Percentiles rank a stretch among this genome's conserved stretches.
Evolutionary conservation across 2,113 vertebrate genomes (phyloP).

Genomic region (Apteryx owenii): DNA sequence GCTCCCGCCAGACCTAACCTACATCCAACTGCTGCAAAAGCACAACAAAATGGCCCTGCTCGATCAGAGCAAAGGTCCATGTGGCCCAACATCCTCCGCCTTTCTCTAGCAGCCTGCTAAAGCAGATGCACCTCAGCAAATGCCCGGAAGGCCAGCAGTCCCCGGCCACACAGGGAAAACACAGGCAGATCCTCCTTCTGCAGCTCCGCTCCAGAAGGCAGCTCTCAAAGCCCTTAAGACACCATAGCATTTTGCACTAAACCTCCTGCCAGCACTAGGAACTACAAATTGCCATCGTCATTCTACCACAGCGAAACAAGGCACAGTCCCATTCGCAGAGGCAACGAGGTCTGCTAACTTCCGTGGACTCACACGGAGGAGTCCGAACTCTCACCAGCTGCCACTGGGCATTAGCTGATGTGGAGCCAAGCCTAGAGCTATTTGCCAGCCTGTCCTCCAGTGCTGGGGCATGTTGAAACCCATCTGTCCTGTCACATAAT

Average conservation of each 20-base stretch:
- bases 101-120: background rate
- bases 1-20: background rate
- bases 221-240: background rate
- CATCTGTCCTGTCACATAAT: background rate
- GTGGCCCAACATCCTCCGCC: background rate
- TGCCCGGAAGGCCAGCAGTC: background rate
- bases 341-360: background rate
- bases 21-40: background rate
- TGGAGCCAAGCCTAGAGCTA: background rate
- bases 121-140: background rate
- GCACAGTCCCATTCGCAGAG: background rate
- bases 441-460: background rate
- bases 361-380: background rate
- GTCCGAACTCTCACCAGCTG: background rate
- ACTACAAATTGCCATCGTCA: background rate
- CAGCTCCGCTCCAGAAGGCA: background rate
- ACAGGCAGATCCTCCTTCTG: background rate
- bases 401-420: background rate
- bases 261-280: background rate
- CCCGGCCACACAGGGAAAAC: background rate
- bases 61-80: background rate
- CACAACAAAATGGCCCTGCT: background rate
- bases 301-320: background rate
- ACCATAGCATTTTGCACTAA: rapidly evolving
- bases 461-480: background rate